Conservation (phyloP, 2,113 vertebrate genomes). For the Scytalopus superciliaris region DNA sequence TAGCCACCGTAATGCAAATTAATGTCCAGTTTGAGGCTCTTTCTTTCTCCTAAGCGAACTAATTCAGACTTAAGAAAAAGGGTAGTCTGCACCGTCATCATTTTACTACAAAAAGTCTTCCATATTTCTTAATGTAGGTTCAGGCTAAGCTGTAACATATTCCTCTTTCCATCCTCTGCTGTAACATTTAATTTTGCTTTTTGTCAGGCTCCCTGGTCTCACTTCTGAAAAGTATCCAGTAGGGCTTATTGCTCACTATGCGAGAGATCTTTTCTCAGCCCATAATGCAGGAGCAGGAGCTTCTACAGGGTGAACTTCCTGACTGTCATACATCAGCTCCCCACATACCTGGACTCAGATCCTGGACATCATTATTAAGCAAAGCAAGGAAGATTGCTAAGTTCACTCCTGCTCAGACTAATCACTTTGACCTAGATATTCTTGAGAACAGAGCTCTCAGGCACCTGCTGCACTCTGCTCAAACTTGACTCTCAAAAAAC, state of each 20-base stretch:
- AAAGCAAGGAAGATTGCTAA: background rate
- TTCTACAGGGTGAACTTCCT: background rate
- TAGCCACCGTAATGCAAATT: background rate
- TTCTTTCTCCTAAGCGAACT: background rate
- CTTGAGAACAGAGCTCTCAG: background rate
- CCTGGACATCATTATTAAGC: background rate
- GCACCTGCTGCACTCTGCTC: background rate
- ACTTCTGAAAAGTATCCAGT: background rate
- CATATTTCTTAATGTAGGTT: background rate
- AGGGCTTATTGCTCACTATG: background rate
- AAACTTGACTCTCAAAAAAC: background rate
- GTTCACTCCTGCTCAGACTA: background rate
- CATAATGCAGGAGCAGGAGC: background rate
- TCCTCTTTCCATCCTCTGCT: background rate
- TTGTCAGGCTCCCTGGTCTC: background rate
- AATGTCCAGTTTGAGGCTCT: background rate
- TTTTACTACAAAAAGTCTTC: background rate
- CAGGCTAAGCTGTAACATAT: background rate
- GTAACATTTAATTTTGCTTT: background rate
- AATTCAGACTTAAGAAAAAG: background rate
- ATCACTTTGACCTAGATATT: background rate
- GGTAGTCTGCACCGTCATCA: background rate
- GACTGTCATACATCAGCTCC: background rate
- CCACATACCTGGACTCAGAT: background rate
- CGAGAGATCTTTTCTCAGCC: background rate